These are phyloP conservation scores for Pseudolycoriella hygida DNA, from an alignment of 2,888 invertebrate species.

Conservation along the genomic window DNA sequence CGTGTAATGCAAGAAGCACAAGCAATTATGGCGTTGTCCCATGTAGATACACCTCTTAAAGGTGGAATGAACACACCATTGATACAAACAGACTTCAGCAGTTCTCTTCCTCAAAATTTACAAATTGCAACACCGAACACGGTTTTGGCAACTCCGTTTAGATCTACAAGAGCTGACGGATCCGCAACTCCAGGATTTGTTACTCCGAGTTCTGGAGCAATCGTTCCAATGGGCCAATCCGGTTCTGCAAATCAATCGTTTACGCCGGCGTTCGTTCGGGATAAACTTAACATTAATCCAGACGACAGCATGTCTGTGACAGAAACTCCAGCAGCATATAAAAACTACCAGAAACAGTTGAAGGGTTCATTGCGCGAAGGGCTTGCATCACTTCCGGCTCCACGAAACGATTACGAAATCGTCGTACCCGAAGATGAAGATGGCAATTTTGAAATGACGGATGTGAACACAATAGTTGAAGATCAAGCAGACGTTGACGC, in stretches of 20 bases:
- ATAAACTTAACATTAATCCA: constrained; percentile 88
- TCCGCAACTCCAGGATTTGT: constrained; percentile 41
- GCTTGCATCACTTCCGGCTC: constrained; percentile 65
- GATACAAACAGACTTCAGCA: constrained; percentile 73
- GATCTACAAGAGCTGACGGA: constrained; percentile 48
- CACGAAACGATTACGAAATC: constrained; percentile 96
- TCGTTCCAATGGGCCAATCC: not conserved
- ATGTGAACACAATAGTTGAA: constrained; percentile 37
- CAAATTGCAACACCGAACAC: constrained; percentile 75
- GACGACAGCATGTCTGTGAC: constrained; percentile 59
- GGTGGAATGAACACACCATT: constrained; percentile 91
- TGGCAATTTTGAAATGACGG: constrained; percentile 27
- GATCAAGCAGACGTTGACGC: constrained; percentile 80
- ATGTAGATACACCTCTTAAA: constrained; percentile 94
- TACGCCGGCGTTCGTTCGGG: constrained; percentile 66
- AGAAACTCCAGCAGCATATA: constrained; percentile 49
- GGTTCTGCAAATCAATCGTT: constrained; percentile 19
- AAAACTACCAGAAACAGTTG: constrained; percentile 50
- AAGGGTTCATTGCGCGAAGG: constrained; percentile 62
- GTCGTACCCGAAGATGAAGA: constrained; percentile 79
- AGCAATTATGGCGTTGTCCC: constrained; percentile 94
- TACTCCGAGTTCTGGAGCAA: constrained; percentile 34
- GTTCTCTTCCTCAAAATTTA: constrained; percentile 56
- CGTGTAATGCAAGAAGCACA: constrained; percentile 86
- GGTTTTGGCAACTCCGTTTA: constrained; percentile 72